These are phyloP conservation scores for Protaetia brevitarsis DNA, from an alignment of 1,140 invertebrate species.

Conservation along the genomic window DNA sequence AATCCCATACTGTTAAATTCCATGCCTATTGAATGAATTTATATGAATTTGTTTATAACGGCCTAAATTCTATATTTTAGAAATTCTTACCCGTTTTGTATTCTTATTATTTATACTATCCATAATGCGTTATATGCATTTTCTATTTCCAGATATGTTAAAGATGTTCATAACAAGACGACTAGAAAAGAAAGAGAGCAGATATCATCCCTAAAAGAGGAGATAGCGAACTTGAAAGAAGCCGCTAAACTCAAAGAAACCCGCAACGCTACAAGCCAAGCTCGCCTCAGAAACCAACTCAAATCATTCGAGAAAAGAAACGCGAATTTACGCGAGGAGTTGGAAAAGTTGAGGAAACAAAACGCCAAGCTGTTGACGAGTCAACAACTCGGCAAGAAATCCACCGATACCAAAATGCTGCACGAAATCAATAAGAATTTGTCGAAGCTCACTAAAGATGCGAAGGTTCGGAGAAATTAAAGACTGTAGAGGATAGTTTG, in stretches of 20 bases:
- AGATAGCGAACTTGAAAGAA: conserved; percentile 66
- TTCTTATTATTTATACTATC: too few relatives aligned
- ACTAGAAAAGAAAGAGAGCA: conserved; percentile 68
- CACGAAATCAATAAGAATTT: conserved; percentile 71
- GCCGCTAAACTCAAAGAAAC: conserved; percentile 74
- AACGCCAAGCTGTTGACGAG: conserved; percentile 57
- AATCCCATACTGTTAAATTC: too few relatives aligned
- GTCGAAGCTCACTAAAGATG: conserved; percentile 46
- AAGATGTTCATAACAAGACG: conserved; percentile 62
- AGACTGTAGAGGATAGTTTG: not conserved
- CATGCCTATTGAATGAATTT: too few relatives aligned
- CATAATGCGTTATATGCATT: not conserved
- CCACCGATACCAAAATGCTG: conserved; percentile 65
- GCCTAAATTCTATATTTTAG: too few relatives aligned
- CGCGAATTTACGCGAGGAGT: conserved; percentile 65
- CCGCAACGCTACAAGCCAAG: conserved; percentile 69
- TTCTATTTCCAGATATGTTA: conserved; percentile 52
- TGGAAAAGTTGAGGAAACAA: conserved; percentile 66
- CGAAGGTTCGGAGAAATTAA: not conserved
- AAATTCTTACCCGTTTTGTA: too few relatives aligned
- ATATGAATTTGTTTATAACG: too few relatives aligned
- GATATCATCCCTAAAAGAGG: conserved; percentile 59
- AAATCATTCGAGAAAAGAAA: conserved; percentile 76
- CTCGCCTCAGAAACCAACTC: conserved; percentile 72
- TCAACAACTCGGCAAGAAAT: conserved; percentile 51